Percentiles rank a stretch among this genome's conserved stretches.
These are phyloP conservation scores for Diadumene lineata DNA, from an alignment of 92 coral and sea anemone species.

Conservation along the genomic window DNA sequence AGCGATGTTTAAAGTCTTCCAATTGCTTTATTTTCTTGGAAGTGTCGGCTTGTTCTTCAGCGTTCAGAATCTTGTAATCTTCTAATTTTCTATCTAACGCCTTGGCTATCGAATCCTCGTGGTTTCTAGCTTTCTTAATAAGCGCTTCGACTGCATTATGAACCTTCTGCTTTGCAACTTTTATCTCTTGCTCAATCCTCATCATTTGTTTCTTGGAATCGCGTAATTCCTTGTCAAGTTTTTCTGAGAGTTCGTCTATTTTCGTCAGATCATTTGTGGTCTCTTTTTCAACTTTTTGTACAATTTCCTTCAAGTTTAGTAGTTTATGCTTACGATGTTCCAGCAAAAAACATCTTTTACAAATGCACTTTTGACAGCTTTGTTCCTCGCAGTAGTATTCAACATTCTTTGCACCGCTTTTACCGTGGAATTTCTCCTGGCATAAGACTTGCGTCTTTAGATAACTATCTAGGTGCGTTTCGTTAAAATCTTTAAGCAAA, in stretches of 20 bases:
- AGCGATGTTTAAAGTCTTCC: not conserved
- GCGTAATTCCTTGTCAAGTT: not conserved
- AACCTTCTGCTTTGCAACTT: conserved; percentile 12
- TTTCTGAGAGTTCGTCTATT: not conserved
- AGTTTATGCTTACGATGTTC: conserved; percentile 9
- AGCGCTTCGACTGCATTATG: conserved; percentile 8
- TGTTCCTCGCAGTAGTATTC: conserved; percentile 16
- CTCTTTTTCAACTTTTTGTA: not conserved
- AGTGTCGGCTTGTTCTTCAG: not conserved
- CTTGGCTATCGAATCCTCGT: not conserved
- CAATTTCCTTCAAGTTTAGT: not conserved
- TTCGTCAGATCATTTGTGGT: not conserved
- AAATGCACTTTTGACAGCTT: not conserved
- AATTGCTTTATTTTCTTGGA: not conserved
- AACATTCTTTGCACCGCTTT: not conserved
- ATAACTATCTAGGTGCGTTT: not conserved
- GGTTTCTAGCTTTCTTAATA: conserved; percentile 10
- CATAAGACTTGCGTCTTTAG: not conserved
- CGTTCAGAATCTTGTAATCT: not conserved
- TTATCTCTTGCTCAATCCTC: not conserved
- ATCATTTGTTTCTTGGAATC: not conserved
- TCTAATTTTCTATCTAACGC: not conserved
- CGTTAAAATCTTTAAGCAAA: not conserved
- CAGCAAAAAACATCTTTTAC: not conserved
- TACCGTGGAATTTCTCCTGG: conserved; percentile 11